Percentiles rank a stretch among this genome's conserved stretches.
These are phyloP conservation scores for Varanus salvator DNA, from an alignment of 2,113 vertebrate genomes.

Conservation along the genomic window DNA sequence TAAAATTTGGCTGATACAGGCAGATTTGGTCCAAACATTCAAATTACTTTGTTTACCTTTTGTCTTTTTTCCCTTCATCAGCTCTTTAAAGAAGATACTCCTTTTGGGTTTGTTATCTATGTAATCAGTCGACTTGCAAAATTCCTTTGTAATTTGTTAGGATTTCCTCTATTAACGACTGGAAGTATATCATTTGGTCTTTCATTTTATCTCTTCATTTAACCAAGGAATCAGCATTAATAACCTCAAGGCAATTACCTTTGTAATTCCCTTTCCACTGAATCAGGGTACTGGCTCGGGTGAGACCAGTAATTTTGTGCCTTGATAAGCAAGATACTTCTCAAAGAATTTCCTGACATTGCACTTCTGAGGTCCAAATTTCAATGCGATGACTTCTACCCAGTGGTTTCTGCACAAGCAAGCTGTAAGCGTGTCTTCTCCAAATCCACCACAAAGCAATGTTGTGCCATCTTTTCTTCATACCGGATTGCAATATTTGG, in stretches of 20 bases:
- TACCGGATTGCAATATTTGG: no score
- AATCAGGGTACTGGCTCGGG: background rate
- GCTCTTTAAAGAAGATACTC: background rate
- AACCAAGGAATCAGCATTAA: background rate
- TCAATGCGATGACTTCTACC: background rate
- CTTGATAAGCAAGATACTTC: background rate
- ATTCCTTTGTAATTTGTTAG: background rate
- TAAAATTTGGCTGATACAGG: background rate
- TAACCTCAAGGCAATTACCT: background rate
- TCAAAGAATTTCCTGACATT: background rate
- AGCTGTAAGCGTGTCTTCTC: no score
- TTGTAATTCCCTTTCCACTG: rapidly evolving
- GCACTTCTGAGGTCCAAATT: no score
- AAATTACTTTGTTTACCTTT: background rate
- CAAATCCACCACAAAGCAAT: no score
- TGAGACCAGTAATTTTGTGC: no score
- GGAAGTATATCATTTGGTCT: background rate
- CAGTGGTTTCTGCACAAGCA: no score
- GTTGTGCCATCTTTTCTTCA: no score
- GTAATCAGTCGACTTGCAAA: background rate
- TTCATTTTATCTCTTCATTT: background rate
- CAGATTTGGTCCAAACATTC: no score
- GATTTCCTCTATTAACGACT: background rate
- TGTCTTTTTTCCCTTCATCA: background rate
- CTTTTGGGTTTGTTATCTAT: background rate